Conservation (phyloP, 2,888 invertebrate genomes). For the Mycalesis mineus region DNA sequence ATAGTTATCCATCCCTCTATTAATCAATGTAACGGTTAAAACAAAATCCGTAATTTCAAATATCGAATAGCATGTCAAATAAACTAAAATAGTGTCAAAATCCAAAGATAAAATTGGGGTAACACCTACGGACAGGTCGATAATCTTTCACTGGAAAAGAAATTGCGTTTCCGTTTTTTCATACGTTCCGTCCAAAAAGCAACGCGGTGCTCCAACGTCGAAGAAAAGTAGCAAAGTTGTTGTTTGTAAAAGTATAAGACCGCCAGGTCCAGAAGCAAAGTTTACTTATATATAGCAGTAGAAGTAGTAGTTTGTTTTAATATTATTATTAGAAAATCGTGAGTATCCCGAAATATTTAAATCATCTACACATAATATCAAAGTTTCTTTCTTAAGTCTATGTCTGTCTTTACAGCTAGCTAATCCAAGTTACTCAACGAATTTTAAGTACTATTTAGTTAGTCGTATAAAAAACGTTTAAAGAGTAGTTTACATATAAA, state of each 20-base stretch:
- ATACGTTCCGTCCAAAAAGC: background rate
- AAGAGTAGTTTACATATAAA: no score
- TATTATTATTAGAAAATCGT: no score
- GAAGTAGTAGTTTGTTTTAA: no score
- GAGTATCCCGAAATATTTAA: no score
- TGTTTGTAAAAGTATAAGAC: background rate
- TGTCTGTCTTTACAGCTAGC: no score
- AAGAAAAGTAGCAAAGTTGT: background rate
- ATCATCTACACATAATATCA: no score
- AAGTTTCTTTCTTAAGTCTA: no score
- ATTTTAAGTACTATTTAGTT: no score
- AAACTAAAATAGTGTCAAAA: conserved; percentile 23
- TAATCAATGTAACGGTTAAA: no score
- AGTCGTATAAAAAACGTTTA: no score
- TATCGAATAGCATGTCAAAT: conserved; percentile 25
- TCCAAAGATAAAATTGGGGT: conserved; percentile 45
- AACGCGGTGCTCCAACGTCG: background rate
- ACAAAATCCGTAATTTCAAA: background rate
- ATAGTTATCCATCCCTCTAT: no score
- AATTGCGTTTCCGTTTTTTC: conserved; percentile 22
- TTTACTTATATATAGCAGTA: background rate
- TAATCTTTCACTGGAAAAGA: conserved; percentile 43
- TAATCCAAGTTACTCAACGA: no score
- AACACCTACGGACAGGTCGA: conserved; percentile 49
- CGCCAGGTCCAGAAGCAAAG: background rate